Conservation (phyloP, 2,797 vertebrate species). For the Coregonus suidteri region DNA sequence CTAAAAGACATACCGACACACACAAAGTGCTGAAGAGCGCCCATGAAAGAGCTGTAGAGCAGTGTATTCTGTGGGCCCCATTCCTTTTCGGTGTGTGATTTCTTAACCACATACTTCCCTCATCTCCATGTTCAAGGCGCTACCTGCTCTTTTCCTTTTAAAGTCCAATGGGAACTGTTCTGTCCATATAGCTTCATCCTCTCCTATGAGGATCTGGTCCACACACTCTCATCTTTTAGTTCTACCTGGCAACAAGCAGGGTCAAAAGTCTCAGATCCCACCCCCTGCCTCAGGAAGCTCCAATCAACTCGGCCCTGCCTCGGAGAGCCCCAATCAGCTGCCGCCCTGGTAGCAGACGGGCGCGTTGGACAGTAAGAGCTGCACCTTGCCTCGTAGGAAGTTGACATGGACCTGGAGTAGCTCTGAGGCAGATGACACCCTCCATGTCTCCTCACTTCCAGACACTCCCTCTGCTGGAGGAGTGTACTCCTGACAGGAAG, state of each 20-base stretch:
- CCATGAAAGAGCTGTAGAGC: slow-evolving; percentile 54
- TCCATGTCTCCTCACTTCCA: slow-evolving; percentile 64
- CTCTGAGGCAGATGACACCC: slow-evolving; percentile 73
- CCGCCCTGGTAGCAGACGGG: slow-evolving; percentile 76
- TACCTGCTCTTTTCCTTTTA: slow-evolving; percentile 51
- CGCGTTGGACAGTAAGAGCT: slow-evolving; percentile 73
- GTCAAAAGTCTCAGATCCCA: slow-evolving; percentile 56
- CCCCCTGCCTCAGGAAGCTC: slow-evolving; percentile 53
- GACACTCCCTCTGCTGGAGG: slow-evolving; percentile 47
- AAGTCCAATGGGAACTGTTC: slow-evolving; percentile 30
- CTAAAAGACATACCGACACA: slow-evolving; percentile 23
- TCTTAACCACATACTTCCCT: slow-evolving; percentile 39
- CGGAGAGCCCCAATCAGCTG: slow-evolving; percentile 75
- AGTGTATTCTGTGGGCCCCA: slow-evolving; percentile 54
- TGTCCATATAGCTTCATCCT: slow-evolving; percentile 33
- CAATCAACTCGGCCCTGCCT: slow-evolving; percentile 51
- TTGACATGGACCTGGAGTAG: slow-evolving; percentile 83
- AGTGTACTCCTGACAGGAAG: slow-evolving; percentile 66
- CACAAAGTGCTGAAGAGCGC: slow-evolving; percentile 64
- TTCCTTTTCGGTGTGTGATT: slow-evolving; percentile 37
- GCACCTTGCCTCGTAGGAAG: slow-evolving; percentile 88
- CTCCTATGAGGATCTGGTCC: slow-evolving; percentile 38
- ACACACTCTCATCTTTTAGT: slow-evolving; percentile 19
- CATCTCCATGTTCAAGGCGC: slow-evolving; percentile 57
- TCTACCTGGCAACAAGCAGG: slow-evolving; percentile 49